phyloP scores from a whole-genome alignment of 1,140 invertebrate species.

The Eupristina koningsbergeri region DNA sequence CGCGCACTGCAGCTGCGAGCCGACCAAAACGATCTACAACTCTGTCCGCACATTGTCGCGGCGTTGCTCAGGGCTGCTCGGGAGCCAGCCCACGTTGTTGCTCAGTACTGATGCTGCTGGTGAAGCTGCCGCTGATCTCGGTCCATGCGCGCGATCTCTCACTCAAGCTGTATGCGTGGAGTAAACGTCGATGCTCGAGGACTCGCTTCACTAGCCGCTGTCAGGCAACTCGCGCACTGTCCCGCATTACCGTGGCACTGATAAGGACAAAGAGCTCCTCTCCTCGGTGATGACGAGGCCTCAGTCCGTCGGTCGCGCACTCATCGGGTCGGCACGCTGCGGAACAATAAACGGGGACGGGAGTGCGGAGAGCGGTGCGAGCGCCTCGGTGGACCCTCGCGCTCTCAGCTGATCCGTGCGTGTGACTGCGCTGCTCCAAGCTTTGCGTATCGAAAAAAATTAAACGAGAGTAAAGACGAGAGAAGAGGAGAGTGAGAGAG shows the following conservation, averaged over 20 bases:
- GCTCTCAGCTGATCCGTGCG: slow-evolving; percentile 43
- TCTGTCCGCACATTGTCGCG: neutral
- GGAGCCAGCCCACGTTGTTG: neutral
- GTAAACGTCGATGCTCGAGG: neutral
- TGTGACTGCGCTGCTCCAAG: slow-evolving; percentile 14
- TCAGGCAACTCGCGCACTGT: slow-evolving; percentile 39
- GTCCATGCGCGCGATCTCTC: neutral
- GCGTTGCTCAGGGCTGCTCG: neutral
- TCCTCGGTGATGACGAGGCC: neutral
- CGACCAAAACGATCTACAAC: slow-evolving; percentile 5
- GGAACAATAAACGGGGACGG: slow-evolving; percentile 22
- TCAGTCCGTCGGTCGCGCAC: slow-evolving; percentile 23
- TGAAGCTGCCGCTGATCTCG: neutral
- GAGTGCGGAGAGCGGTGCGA: slow-evolving; percentile 17
- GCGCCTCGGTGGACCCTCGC: slow-evolving; percentile 8
- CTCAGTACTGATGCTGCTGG: neutral
- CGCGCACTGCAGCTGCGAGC: slow-evolving; percentile 38
- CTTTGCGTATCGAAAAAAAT: slow-evolving; percentile 24
- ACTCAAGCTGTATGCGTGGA: neutral
- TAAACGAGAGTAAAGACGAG: slow-evolving; percentile 4
- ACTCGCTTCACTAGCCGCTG: slow-evolving; percentile 5
- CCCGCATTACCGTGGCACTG: slow-evolving; percentile 26
- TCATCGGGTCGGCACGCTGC: slow-evolving; percentile 5
- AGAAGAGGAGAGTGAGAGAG: neutral
- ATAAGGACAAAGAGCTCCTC: neutral